Evolutionary conservation across 2,797 vertebrate genomes (phyloP).

Genomic region (Xenopus petersii): DNA sequence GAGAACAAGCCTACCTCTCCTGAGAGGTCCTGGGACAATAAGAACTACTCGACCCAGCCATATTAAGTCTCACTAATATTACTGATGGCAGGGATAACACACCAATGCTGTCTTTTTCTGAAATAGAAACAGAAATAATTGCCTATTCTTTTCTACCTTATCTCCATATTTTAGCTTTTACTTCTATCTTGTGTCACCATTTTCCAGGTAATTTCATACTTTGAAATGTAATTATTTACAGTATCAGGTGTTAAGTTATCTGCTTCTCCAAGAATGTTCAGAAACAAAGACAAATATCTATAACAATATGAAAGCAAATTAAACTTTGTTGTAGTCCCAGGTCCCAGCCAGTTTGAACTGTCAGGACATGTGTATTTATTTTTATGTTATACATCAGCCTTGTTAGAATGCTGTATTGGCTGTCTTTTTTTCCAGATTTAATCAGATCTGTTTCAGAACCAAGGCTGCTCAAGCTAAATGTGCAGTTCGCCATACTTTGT

Average conservation of each 20-base stretch:
- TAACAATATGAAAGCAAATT: constrained; percentile 52
- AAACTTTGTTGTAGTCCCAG: constrained; percentile 36
- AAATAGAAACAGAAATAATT: constrained; percentile 56
- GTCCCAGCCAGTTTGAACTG: constrained; percentile 20
- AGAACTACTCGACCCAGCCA: constrained; percentile 49
- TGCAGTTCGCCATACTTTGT: constrained; percentile 22
- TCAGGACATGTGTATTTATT: constrained; percentile 48
- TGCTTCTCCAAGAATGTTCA: constrained; percentile 40
- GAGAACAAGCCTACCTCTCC: constrained; percentile 54
- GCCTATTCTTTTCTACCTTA: constrained; percentile 58
- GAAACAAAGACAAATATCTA: constrained; percentile 53
- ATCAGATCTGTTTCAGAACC: constrained; percentile 31
- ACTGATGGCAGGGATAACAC: constrained; percentile 50
- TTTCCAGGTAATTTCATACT: constrained; percentile 54
- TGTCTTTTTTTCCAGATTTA: constrained; percentile 33
- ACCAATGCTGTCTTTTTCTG: constrained; percentile 52
- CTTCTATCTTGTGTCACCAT: constrained; percentile 48
- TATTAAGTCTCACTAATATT: constrained; percentile 48
- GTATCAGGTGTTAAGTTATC: constrained; percentile 43
- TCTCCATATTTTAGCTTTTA: constrained; percentile 63
- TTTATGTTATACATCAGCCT: constrained; percentile 36
- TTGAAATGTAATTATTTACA: constrained; percentile 15
- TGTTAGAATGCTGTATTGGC: constrained; percentile 35
- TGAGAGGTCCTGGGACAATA: constrained; percentile 61
- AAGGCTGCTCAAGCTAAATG: constrained; percentile 25